These are phyloP conservation scores for Lophius americanus DNA, from an alignment of 2,797 vertebrate species.

Conservation along the genomic window DNA sequence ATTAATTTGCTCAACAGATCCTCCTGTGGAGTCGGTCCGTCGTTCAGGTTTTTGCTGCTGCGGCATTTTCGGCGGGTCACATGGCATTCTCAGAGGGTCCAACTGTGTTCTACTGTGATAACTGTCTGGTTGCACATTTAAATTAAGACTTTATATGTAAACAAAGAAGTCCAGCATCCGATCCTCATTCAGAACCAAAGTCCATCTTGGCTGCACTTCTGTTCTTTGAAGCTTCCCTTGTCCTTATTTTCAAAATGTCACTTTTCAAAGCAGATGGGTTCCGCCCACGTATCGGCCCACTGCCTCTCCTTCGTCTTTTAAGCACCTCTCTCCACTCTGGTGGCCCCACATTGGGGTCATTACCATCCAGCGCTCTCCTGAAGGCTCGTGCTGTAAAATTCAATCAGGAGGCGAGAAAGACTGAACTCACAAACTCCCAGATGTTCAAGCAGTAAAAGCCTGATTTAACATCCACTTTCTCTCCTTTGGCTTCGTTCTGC, in stretches of 20 bases:
- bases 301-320: constrained; percentile 68
- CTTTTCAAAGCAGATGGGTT: constrained; percentile 69
- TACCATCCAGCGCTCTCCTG: constrained; percentile 74
- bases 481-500: constrained; percentile 42
- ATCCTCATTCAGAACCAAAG: constrained; percentile 46
- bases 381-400: constrained; percentile 75
- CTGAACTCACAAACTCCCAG: constrained; percentile 78
- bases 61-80: constrained; percentile 2
- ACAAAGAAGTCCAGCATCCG: constrained; percentile 34
- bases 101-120: constrained; percentile 13
- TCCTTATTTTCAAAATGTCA: constrained; percentile 56
- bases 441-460: constrained; percentile 71
- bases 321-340: constrained; percentile 70
- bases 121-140: constrained; percentile 27
- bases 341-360: constrained; percentile 75
- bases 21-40: neutral
- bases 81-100: constrained; percentile 15
- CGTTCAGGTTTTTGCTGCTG: constrained; percentile 10
- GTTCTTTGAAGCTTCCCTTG: constrained; percentile 52
- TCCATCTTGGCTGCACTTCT: constrained; percentile 48
- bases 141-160: constrained; percentile 30
- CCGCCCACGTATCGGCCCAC: constrained; percentile 47
- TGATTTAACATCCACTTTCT: constrained; percentile 64
- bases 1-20: constrained; percentile 26
- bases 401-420: constrained; percentile 76